phyloP scores from a whole-genome alignment of 2,888 invertebrate genomes.

The Syritta pipiens region DNA sequence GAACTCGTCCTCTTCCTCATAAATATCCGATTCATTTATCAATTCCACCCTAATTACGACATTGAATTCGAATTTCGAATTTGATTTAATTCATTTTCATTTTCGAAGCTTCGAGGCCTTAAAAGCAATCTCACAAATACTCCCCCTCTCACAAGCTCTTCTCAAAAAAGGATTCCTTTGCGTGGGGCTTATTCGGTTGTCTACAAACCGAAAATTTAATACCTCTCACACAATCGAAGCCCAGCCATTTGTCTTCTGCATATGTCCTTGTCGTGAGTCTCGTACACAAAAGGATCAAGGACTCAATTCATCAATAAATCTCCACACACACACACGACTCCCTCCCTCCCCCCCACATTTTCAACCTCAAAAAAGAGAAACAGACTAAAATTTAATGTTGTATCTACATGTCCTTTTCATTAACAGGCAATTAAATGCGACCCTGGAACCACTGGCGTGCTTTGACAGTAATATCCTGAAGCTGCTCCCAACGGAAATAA shows the following conservation, averaged over 20 bases:
- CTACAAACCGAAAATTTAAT: slow-evolving; percentile 10
- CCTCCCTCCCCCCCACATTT: background rate
- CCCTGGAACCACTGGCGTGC: slow-evolving; percentile 76
- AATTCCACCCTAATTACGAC: slow-evolving; percentile 56
- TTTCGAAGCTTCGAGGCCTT: slow-evolving; percentile 10
- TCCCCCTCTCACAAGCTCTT: background rate
- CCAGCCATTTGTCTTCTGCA: slow-evolving; percentile 54
- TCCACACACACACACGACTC: slow-evolving; percentile 31
- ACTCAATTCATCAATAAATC: slow-evolving; percentile 56
- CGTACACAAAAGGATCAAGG: slow-evolving; percentile 22
- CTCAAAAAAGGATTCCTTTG: background rate
- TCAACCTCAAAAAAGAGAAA: background rate
- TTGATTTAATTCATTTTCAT: slow-evolving; percentile 55
- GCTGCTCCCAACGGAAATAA: slow-evolving; percentile 78
- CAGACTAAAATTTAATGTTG: slow-evolving; percentile 52
- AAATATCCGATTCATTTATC: slow-evolving; percentile 45
- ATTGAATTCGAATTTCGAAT: slow-evolving; percentile 38
- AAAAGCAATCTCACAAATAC: slow-evolving; percentile 17
- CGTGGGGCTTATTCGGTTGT: background rate
- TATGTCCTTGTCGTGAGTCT: slow-evolving; percentile 3
- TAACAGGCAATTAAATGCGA: slow-evolving; percentile 78
- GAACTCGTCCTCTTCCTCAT: background rate
- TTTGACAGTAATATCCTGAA: slow-evolving; percentile 78
- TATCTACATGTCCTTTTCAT: slow-evolving; percentile 55
- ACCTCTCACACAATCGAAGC: slow-evolving; percentile 31